Base-by-base conservation (phyloP, 1,140 invertebrate genomes). In the Drosophila chauvacae region DNA sequence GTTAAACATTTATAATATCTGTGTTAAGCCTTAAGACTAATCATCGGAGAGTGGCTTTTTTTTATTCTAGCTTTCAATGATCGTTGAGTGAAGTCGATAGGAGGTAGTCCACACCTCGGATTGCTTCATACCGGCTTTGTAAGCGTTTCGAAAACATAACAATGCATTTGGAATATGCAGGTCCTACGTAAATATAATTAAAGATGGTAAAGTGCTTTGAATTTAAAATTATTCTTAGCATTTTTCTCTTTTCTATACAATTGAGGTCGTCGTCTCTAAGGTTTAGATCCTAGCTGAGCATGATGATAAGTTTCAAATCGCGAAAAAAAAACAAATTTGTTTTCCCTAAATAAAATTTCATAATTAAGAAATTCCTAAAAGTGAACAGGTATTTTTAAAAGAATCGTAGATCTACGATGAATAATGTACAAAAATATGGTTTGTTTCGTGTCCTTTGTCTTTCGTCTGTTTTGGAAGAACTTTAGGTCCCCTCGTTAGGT, bases 1-100 rank as follows among this genome's bases (percentile, higher is more conserved):
- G 23, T 13, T 71, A 71, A n/a, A 70, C 42, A 58, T 44, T n/a
- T 42, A 71, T 42, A 72, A 42, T 72, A 71, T 72, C 35, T 35
- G 26, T 23, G 23, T 50, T 28, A 18, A 48, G 5, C 41, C 28
- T 68, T 47, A 37, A 9, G 9, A 23, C 33, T 57, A 47, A 16
- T 41, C 28, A 58, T 48, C 14, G 33, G 20, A 28, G 26, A 30
- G 7, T 56, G 51, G 10, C 26, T 71, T 18, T 13, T 18, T 41
- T n/a, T 60, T n/a, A 58, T 41, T 42, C 53, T 33, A 20, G 10
- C 9, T 41, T 23, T 41, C 28, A 35, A 45, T 39, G 20, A 56
- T 26, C 23, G 33, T 59, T 35, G 13, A 33, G 18, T 33, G 14
- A 28, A 20, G 65, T 33, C 14, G 14, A 20, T 5, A 14, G 16